A percentile compares a stretch with the other conserved stretches of the same genome.
These are phyloP conservation scores for Cavia porcellus DNA, from an alignment of 2,113 vertebrate genomes.

Conservation along the genomic window DNA sequence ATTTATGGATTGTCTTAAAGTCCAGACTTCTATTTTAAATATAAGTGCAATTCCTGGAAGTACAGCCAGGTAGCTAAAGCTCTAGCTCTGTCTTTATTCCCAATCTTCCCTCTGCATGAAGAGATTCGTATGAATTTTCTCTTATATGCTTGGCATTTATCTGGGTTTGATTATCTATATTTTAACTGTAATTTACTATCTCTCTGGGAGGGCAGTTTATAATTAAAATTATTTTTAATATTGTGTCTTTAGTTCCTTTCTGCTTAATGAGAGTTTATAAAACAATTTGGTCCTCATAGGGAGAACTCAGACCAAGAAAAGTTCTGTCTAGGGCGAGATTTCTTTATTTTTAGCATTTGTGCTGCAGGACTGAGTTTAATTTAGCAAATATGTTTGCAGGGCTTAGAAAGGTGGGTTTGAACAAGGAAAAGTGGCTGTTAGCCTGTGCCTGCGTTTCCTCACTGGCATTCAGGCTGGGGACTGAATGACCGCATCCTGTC, in stretches of 20 bases:
- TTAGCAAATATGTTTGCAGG: rapidly evolving
- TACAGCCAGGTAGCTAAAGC: background rate
- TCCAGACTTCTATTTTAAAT: background rate
- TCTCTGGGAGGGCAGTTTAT: conserved; percentile 31
- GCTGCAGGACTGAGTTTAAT: background rate
- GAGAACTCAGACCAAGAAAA: background rate
- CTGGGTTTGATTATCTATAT: background rate
- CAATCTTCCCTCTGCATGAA: background rate
- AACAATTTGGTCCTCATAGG: background rate
- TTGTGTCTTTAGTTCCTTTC: conserved; percentile 45
- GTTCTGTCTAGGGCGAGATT: background rate
- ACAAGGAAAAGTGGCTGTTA: too few relatives aligned
- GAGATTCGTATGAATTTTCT: background rate
- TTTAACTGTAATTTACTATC: conserved; percentile 39
- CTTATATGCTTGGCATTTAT: background rate
- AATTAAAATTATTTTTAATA: conserved; percentile 71
- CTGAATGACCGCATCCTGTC: rapidly evolving
- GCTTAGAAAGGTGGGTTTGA: too few relatives aligned
- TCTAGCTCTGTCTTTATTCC: background rate
- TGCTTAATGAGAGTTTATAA: conserved; percentile 61
- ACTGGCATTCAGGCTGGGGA: rapidly evolving
- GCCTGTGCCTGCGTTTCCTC: too few relatives aligned
- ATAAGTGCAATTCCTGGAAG: background rate
- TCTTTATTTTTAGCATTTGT: background rate
- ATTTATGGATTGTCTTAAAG: background rate